Base-by-base conservation (phyloP, 2,113 vertebrate species). In the Callocephalon fimbriatum region DNA sequence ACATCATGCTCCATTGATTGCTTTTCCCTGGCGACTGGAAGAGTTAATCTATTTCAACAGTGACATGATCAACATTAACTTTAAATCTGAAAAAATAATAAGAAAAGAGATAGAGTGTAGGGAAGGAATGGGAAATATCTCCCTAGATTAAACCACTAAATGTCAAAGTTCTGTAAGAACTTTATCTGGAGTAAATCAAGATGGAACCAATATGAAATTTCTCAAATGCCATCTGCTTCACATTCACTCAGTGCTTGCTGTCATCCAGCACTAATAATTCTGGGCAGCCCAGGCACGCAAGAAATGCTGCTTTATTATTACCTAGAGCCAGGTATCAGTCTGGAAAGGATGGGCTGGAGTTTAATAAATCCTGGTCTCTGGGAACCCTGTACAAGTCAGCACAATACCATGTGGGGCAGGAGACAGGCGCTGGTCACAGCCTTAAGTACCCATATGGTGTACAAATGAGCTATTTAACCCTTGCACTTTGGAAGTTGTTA, bases 81-180 rank as follows among this genome's bases (percentile, higher is more conserved):
- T 70, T 21, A 44, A 63, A 63, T 59, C 65, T 75, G 54, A 23
- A 48, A 68, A 75, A n/a, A 38, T 19, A 15, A 15, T 27, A 11
- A 16, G 27, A 40, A 71, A 37, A 20, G 8, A 6, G 8, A 9
- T 18, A 11, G 18, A 15, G 48, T 5, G 12, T 40, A 45, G 56
- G 48, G 59, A 73, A 31, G n/a, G 82, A 82, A 63, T 35, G 44
- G 37, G 21, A 10, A 63, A 77, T 86, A 93, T 83, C 50, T 76
- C 29, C 68, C 63, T 53, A n/a, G 56, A 48, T 53, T 29, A 87
- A 88, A 47, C 40, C 37, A 32, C 40, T 51, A 85, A 96, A 95
- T 85, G 78, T 95, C 90, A 92, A 42, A 86, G 77, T 87, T 94
- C 59, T 26, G 7, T 50, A 91, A 93, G 86, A 48, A 51, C 29